Base-by-base conservation (phyloP, 35 echinoderm and acorn worm genomes). In the Patiria miniata region DNA sequence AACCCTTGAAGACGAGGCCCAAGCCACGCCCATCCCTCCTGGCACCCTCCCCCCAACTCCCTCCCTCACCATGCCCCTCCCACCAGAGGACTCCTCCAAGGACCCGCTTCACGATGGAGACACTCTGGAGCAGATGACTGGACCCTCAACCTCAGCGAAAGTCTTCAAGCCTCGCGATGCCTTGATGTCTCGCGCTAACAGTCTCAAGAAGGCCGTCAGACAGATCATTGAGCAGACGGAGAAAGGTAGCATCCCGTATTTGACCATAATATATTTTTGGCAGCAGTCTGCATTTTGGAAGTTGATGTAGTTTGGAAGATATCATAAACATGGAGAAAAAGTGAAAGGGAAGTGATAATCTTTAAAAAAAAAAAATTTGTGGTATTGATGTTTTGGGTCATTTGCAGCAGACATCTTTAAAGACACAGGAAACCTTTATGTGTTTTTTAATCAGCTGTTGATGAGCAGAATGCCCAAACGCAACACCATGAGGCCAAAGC, bases 211-310 rank as follows among this genome's bases (percentile, higher is more conserved):
- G 84, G 95, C 95, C 77, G 95, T 97, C 8, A 79, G 95, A 23
- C 95, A 97, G 78, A 97, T 97, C 12, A 97, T 97, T 78, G 95
- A 97, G 80, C 91, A 98, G 79, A 98, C 96, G 14, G 96, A 98
- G 76, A 98, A 94, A 86, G 96, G 92, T 98, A 83, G 38, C 51
- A 82, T 12, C 15, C n/a, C n/a, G n/a, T n/a, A n/a, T n/a, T n/a
- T n/a, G n/a, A n/a, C n/a, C n/a, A n/a, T n/a, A n/a, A n/a, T n/a
- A n/a, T n/a, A n/a, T n/a, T n/a, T n/a, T n/a, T n/a, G n/a, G n/a
- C n/a, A n/a, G n/a, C n/a, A n/a, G n/a, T n/a, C n/a, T n/a, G n/a
- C n/a, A n/a, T n/a, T n/a, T n/a, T n/a, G n/a, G n/a, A n/a, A n/a
- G n/a, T n/a, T n/a, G n/a, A n/a, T n/a, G n/a, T n/a, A n/a, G n/a